Base-by-base conservation (phyloP, 2,888 invertebrate species). In the Brenthis ino region DNA sequence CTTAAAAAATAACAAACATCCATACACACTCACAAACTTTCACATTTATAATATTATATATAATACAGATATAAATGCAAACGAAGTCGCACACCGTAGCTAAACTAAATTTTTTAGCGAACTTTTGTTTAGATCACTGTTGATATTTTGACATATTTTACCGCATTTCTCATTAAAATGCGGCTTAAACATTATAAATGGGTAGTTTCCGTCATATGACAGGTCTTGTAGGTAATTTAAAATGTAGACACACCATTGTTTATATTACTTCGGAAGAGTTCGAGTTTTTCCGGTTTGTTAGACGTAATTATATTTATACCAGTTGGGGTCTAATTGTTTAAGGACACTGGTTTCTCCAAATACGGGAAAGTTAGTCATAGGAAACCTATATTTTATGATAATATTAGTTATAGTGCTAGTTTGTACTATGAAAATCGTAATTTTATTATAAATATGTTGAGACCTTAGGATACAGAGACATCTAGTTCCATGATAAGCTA, bases 261-360 rank as follows among this genome's bases (percentile, higher is more conserved):
- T 81, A 80, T 80, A 60, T 74, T 75, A 76, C 75, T 78, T 85
- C 80, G 84, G 85, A 85, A 84, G 80, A 74, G 73, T 79, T 81
- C 87, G 68, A 81, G 87, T 85, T 89, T 87, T 85, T 89, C 90
- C 89, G 87, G 88, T 87, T 80, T 72, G 54, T 63, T 50, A 57
- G 70, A 57, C 61, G 43, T 57, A 58, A 60, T 64, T 64, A 53
- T 66, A 57, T 70, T 64, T 66, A 48, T 13, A 47, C 43, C 20
- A 47, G 43, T 57, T 64, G 64, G 43, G 48, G 37, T 43, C 37
- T 47, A 48, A 20, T 57, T 57, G 37, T 56, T 48, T 65, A 28
- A 33, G 50, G 37, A 37, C 57, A 13, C 61, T 48, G 65, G 57
- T 57, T 48, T 58, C 14, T 48, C 58, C 13, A 47, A 58, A 58